Evolutionary conservation across 2,888 invertebrate species (phyloP).

Genomic region (Neuroscelio doddi): DNA sequence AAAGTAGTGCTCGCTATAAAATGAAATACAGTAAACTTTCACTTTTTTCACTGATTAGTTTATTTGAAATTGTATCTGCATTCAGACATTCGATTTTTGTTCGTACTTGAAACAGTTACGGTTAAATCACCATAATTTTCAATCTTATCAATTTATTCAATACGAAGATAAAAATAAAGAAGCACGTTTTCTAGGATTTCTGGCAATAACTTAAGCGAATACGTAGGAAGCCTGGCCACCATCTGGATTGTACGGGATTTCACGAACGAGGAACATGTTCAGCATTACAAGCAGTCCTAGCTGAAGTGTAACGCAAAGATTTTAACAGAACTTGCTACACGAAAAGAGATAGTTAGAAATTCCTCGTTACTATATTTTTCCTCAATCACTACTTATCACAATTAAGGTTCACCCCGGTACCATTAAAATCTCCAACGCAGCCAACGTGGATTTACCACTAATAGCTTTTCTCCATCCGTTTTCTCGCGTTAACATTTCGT

Average conservation of each 20-base stretch:
- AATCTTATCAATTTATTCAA: constrained; percentile 33
- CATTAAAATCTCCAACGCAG: constrained; percentile 15
- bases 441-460: constrained; percentile 18
- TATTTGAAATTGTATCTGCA: no score
- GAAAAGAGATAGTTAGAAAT: no score
- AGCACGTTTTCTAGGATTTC: constrained; percentile 31
- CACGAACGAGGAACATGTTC: constrained; percentile 18
- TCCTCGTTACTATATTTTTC: constrained; percentile 17
- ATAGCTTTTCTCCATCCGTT: constrained; percentile 1
- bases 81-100: not conserved
- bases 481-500: no score
- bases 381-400: constrained; percentile 26
- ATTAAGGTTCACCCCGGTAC: constrained; percentile 35
- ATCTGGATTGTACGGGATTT: constrained; percentile 12
- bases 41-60: no score
- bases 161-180: constrained; percentile 1
- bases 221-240: constrained; percentile 1
- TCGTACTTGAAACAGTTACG: constrained; percentile 23
- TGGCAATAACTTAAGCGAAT: constrained; percentile 31
- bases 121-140: constrained; percentile 26
- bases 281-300: constrained; percentile 24
- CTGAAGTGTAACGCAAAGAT: constrained; percentile 25
- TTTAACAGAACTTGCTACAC: constrained; percentile 13
- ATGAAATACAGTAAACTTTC: no score
- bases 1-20: no score